These are phyloP conservation scores for Etheostoma nigrum DNA, from an alignment of 2,797 vertebrate species.

Conservation along the genomic window DNA sequence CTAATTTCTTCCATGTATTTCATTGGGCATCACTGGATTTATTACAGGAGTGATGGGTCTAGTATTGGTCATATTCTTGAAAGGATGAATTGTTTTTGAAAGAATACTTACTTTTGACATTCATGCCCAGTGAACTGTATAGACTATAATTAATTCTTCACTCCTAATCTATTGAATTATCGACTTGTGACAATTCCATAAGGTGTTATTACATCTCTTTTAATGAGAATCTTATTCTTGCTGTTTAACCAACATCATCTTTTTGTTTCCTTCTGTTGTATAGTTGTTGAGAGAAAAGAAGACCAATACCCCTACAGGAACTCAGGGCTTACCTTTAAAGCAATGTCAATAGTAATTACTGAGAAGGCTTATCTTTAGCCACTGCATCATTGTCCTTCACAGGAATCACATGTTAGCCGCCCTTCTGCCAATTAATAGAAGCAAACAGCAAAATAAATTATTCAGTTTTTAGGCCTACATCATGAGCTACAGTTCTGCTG, in stretches of 20 bases:
- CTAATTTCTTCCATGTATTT: not conserved
- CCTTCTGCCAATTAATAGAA: constrained; percentile 69
- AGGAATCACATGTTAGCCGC: constrained; percentile 62
- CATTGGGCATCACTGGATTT: not conserved
- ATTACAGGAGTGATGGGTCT: not conserved
- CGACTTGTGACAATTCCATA: constrained; percentile 22
- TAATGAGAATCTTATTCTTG: constrained; percentile 18
- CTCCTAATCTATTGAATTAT: constrained; percentile 56
- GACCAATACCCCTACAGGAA: constrained; percentile 57
- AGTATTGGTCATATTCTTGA: not conserved
- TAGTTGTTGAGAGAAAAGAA: constrained; percentile 53
- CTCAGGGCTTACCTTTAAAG: constrained; percentile 74
- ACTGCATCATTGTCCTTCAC: constrained; percentile 71
- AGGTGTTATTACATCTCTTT: constrained; percentile 50
- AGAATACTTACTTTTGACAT: constrained; percentile 16
- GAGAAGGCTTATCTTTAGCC: constrained; percentile 75
- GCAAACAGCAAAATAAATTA: constrained; percentile 72
- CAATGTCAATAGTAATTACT: constrained; percentile 85
- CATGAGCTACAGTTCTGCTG: constrained; percentile 24
- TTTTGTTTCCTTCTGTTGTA: constrained; percentile 18
- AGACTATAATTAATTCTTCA: constrained; percentile 26
- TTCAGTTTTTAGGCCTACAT: constrained; percentile 43
- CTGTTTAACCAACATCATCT: constrained; percentile 32
- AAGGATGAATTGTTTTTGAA: not conserved
- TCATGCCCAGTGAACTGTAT: constrained; percentile 13